Conservation (phyloP, 1,140 invertebrate genomes). For the Heliconius melpomene region DNA sequence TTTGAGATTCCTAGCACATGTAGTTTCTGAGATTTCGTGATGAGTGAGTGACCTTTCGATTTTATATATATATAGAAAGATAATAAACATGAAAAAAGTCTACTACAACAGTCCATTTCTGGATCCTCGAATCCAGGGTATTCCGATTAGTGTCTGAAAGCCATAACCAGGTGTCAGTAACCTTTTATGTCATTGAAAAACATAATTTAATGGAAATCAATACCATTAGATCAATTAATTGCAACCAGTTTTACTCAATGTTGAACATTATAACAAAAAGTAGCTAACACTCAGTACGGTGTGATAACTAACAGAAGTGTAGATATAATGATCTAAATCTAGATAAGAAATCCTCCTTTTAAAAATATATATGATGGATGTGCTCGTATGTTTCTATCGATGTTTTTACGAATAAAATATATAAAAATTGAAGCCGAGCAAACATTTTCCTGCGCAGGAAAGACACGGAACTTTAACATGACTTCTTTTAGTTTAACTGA, state of each 20-base stretch:
- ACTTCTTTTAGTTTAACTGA: no score
- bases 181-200: neutral
- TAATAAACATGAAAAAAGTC: neutral
- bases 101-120: neutral
- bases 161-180: neutral
- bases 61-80: no score
- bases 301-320: neutral
- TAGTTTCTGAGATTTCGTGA: no score
- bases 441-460: no score
- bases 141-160: neutral
- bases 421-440: no score
- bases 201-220: conserved; percentile 1
- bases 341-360: neutral
- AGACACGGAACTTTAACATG: no score
- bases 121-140: neutral
- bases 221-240: conserved; percentile 1
- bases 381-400: neutral
- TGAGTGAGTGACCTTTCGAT: no score
- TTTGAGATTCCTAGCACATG: no score
- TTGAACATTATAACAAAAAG: neutral
- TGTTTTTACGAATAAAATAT: neutral
- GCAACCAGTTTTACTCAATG: neutral
- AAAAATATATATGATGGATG: neutral
- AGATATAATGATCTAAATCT: neutral
- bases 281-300: neutral